These are phyloP conservation scores for Erpobdella octoculata DNA, from an alignment of 2,888 invertebrate genomes.

Conservation along the genomic window DNA sequence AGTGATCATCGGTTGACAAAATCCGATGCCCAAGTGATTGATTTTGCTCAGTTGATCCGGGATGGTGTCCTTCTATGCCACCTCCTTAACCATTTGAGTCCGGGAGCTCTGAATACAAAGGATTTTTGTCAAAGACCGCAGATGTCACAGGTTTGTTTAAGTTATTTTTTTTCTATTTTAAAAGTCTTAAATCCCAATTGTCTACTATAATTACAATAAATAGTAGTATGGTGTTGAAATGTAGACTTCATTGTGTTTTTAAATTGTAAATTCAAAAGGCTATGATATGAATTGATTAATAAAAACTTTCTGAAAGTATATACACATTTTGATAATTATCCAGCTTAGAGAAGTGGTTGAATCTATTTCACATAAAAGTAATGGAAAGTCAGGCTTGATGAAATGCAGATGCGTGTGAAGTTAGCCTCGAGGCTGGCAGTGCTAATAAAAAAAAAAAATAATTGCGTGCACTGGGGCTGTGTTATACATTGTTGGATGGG, in stretches of 20 bases:
- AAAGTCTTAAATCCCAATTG: neutral
- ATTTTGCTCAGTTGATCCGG: constrained; percentile 69
- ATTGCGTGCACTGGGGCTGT: too few species aligned
- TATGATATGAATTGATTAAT: neutral
- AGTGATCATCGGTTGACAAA: constrained; percentile 81
- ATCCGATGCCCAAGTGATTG: constrained; percentile 60
- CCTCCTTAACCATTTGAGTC: constrained; percentile 74
- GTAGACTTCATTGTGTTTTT: neutral
- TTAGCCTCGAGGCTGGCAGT: too few species aligned
- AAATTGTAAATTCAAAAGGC: neutral
- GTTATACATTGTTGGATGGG: too few species aligned
- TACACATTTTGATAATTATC: too few species aligned
- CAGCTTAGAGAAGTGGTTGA: too few species aligned
- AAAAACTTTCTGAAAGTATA: too few species aligned
- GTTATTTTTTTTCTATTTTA: neutral
- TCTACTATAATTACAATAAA: neutral
- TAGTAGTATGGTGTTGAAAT: neutral
- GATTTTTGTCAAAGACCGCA: constrained; percentile 90
- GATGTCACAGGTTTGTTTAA: constrained; percentile 79
- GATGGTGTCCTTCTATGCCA: constrained; percentile 92
- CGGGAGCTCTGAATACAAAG: constrained; percentile 79
- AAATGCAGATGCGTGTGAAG: too few species aligned
- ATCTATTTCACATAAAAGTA: too few species aligned
- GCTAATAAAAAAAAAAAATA: too few species aligned
- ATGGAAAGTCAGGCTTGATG: too few species aligned